Evolutionary conservation across 1,140 invertebrate species (phyloP), one percentile per base, ranked within the genome.

Genomic region (Uloborus diversus): DNA sequence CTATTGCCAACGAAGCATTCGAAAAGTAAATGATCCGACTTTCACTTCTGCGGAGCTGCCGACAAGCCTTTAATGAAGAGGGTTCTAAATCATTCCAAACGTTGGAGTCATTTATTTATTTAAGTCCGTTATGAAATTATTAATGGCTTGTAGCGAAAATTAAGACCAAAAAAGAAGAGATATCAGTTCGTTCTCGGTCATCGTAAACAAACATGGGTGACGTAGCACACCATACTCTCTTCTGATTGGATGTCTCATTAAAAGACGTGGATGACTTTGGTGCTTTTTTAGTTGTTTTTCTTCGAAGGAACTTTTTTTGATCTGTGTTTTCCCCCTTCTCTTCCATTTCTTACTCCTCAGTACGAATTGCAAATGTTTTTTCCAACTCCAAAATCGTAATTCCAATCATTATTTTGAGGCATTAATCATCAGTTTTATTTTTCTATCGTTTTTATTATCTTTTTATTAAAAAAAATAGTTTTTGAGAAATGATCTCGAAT

Each of bases 41-140:
- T 42, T 42, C 37, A 42, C 37, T 42, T 13, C 17, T 25, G 49
- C 30, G 30, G 17, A 23, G 25, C 35, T 35, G 49, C 49, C 49
- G 68, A 57, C 32, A 56, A 70, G 27, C 51, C 35, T 37, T 56
- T 51, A 70, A 30, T 56, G 51, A 37, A 57, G 28, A 35, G n/a
- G 33, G 32, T 32, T 35, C 51, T 70, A 70, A 70, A 70, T 70
- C 68, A 25, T 25, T 25, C 47, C 57, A 20, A 25, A 47, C 37
- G 68, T 70, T 57, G 68, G 68, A 56, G 66, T 70, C 56, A 70
- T 70, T 70, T 47, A 70, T 70, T 70, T 70, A 70, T 70, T 70
- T 56, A 27, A 57, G 68, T 70, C 68, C 56, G 37, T 70, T 56
- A 70, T 70, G 37, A 57, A 57, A 70, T 56, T 70, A 70, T 70